Evolutionary conservation across 2,797 vertebrate genomes (phyloP), one percentile per base, ranked within the genome.

Genomic region (Pseudotriccus pelzelni): DNA sequence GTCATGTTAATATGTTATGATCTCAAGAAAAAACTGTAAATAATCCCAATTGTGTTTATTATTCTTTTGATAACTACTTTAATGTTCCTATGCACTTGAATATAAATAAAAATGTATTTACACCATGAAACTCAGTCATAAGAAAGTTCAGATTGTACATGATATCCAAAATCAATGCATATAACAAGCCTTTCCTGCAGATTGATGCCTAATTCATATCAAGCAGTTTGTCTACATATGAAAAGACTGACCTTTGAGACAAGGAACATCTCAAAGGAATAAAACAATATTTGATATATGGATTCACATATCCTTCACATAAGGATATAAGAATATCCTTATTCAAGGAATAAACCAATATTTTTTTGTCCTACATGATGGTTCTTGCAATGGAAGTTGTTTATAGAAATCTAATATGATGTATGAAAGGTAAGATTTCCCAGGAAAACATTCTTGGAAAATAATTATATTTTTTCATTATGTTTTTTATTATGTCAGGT

Each of bases 221-320:
- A 84, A 70, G 49, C 5, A 59, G 12, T 34, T 60, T 59, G 27
- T 55, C 52, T 88, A 32, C n/a, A 41, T 78, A 63, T 44, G 47
- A 55, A 85, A 86, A 56, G 8, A 59, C 7, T 66, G 77, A 84
- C n/a, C n/a, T 86, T 88, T 84, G 63, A 74, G 60, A 70, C 36
- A 88, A 53, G n/a, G 7, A 79, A 50, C 9, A 6, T 50, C 15
- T 50, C 49, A 27, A 28, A 50, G 25, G 49, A 50, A 50, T 49
- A 49, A 49, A 27, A 27, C 9, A 49, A 49, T 50, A 50, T 50
- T 28, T 27, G 25, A 50, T 28, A 50, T 28, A 27, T 50, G 25
- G 25, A 16, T 10, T 50, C 49, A 50, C 28, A 17, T 50, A 50
- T 50, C 15, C 15, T 50, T 50, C 15, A 28, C 9, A 28, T 50